Conservation (phyloP, 2,888 invertebrate species). For the Papilio elwesi region DNA sequence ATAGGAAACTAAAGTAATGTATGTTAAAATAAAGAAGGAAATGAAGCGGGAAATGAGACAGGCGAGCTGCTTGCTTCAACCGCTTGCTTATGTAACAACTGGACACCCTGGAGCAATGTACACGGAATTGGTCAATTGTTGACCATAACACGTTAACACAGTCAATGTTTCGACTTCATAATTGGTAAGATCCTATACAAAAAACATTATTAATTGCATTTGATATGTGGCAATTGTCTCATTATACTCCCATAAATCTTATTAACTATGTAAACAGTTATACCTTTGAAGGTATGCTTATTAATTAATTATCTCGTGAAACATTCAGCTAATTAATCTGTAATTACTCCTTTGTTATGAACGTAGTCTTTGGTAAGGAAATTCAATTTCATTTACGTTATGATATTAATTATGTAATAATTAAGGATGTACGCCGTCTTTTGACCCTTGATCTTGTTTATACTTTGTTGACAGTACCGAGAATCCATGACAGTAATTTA, state of each 20-base stretch:
- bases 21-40: no score
- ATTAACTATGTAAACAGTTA: not conserved
- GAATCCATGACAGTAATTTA: not conserved
- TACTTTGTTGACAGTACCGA: not conserved
- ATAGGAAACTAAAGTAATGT: no score
- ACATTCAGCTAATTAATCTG: slow-evolving; percentile 10
- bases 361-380: slow-evolving; percentile 7
- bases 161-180: no score
- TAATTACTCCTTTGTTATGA: slow-evolving; percentile 21
- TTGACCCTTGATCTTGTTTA: slow-evolving; percentile 14
- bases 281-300: not conserved
- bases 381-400: slow-evolving; percentile 1
- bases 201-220: no score
- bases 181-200: no score
- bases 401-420: slow-evolving; percentile 12
- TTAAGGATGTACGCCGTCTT: slow-evolving; percentile 4
- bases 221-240: no score
- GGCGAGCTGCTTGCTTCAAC: no score
- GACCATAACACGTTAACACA: no score
- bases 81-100: no score
- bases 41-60: no score
- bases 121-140: no score
- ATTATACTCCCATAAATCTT: not conserved
- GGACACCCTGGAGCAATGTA: no score
- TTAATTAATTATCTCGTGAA: slow-evolving; percentile 20